A percentile compares a stretch with the other conserved stretches of the same genome.
Evolutionary conservation across 2,797 vertebrate genomes (phyloP).

Genomic region (Sebastes kiyomatsui): DNA sequence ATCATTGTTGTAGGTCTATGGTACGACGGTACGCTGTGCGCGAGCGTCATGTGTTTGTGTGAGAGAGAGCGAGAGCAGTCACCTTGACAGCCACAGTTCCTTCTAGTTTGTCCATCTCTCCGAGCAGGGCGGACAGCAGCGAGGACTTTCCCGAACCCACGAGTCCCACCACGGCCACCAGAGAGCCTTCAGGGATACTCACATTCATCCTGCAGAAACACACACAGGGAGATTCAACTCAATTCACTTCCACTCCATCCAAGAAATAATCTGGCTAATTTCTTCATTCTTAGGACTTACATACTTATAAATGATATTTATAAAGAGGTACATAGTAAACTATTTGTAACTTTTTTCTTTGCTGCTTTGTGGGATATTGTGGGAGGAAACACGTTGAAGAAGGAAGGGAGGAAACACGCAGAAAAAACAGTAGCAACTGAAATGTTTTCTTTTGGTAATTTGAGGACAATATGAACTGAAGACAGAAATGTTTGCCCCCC

Average conservation of each 20-base stretch:
- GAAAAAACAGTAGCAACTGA: no score
- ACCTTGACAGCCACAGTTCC: constrained; percentile 90
- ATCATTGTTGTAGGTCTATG: no score
- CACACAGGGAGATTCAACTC: not conserved
- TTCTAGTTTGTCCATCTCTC: constrained; percentile 94
- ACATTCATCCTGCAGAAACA: constrained; percentile 86
- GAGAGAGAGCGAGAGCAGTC: not conserved
- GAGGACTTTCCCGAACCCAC: constrained; percentile 97
- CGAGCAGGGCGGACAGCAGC: constrained; percentile 91
- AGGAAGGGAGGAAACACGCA: not conserved
- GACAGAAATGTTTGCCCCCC: no score
- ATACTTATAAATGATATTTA: not conserved
- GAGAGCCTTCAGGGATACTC: constrained; percentile 87
- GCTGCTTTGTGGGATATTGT: not conserved
- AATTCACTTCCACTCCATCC: not conserved
- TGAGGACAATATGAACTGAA: no score
- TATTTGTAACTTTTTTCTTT: not conserved
- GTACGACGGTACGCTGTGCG: not conserved
- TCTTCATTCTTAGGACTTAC: not conserved
- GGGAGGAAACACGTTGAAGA: not conserved
- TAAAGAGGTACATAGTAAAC: not conserved
- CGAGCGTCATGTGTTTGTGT: not conserved
- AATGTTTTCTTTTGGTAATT: no score
- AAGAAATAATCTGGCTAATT: not conserved
- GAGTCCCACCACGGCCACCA: constrained; percentile 94